phyloP scores from a whole-genome alignment of 2,888 invertebrate genomes.

The Lasius fuliginosus region DNA sequence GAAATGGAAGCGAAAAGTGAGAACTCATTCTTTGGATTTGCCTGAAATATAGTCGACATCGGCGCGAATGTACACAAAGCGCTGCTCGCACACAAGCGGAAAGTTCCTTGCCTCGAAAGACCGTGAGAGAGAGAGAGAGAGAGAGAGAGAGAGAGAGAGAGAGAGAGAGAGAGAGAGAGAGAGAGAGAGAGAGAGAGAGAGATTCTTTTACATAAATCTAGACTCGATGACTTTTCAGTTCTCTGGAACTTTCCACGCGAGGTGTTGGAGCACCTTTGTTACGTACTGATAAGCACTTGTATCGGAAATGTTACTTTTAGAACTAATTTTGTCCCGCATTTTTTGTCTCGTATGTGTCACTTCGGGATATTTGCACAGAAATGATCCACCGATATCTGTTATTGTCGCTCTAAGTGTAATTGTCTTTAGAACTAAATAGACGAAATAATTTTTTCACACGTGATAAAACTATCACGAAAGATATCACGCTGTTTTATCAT shows the following conservation, averaged over 20 bases:
- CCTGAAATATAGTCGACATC: too few relatives aligned
- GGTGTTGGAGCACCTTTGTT: background rate
- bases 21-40: too few relatives aligned
- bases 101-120: background rate
- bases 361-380: slow-evolving; percentile 24
- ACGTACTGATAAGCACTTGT: slow-evolving; percentile 15
- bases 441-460: background rate
- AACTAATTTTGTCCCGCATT: background rate
- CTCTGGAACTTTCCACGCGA: slow-evolving; percentile 20
- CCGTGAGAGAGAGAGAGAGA: background rate
- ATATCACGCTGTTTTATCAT: background rate
- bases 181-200: background rate
- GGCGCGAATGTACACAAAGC: background rate
- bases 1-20: too few relatives aligned
- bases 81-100: slow-evolving; percentile 38
- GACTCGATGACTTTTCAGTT: background rate
- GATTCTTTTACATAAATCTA: background rate
- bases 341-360: too few relatives aligned
- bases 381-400: slow-evolving; percentile 28
- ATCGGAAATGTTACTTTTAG: background rate
- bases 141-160: background rate
- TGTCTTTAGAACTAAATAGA: slow-evolving; percentile 19
- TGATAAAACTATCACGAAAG: slow-evolving; percentile 23
- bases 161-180: background rate
- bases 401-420: background rate